Base-by-base conservation (phyloP, 2,113 vertebrate species). In the Tetraodon nigroviridis region DNA sequence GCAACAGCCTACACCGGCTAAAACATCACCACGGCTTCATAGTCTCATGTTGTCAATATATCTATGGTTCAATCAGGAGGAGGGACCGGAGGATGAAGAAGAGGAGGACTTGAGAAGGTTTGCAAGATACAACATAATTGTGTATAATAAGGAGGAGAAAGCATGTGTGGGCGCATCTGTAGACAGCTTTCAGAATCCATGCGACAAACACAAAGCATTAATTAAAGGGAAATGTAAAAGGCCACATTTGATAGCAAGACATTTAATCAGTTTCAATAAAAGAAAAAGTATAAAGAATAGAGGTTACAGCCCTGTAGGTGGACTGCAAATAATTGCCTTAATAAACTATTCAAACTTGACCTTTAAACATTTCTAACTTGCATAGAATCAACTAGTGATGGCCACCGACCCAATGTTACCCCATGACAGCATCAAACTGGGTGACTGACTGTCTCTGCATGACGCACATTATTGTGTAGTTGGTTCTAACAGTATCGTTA, bases 101-200 rank as follows among this genome's bases (percentile, higher is more conserved):
- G 71, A 82, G 67, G 69, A 64, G 54, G n/a, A n/a, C n/a, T 19
- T 40, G 51, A 20, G 13, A 3, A 58, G 22, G 52, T 48, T 49
- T 45, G 17, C 27, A 17, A 46, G 7, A 37, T 37, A 37, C 32
- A 37, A 37, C 32, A 37, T 37, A 11, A 37, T 37, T 12, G 32
- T 37, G 32, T 37, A 37, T 37, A 21, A 1, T 15, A 62, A 48
- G 22, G 58, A 61, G 50, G 24, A 29, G 60, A 57, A 62, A 51
- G 55, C 51, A 46, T 42, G 46, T 19, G n/a, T 24, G 63, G 15
- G n/a, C 8, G 50, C 16, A n/a, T 64, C 22, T 68, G 27, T 44
- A 52, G 10, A 5, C 4, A 7, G 46, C 15, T 24, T 29, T 24
- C 4, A n/a, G 18, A 44, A 53, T 57, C 24, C 10, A 61, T 69